phyloP scores from a whole-genome alignment of 2,797 vertebrate genomes.

The Bothrops alternatus region DNA sequence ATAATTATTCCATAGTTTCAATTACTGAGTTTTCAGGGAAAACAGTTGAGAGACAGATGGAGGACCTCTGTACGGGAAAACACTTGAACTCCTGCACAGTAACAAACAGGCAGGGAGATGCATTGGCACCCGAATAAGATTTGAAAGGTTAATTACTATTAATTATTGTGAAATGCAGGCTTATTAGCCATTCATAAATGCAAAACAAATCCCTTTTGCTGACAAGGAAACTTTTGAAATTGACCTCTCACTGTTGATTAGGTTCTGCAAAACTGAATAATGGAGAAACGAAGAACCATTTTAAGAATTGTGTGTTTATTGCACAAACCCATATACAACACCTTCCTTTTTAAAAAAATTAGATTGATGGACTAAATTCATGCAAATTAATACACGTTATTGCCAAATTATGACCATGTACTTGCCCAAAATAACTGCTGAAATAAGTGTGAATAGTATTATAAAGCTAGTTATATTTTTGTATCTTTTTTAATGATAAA shows the following conservation, averaged over 20 bases:
- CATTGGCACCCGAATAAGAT: slow-evolving; percentile 51
- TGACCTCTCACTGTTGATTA: slow-evolving; percentile 45
- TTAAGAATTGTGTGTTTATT: slow-evolving; percentile 6
- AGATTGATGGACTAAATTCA: neutral
- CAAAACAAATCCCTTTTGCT: slow-evolving; percentile 66
- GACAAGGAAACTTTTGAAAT: slow-evolving; percentile 63
- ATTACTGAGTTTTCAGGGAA: slow-evolving; percentile 26
- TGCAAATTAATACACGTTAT: neutral
- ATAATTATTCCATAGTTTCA: slow-evolving; percentile 18
- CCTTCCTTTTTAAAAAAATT: neutral
- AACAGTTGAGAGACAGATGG: slow-evolving; percentile 10
- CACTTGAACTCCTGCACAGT: slow-evolving; percentile 28
- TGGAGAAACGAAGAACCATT: slow-evolving; percentile 30
- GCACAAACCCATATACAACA: neutral
- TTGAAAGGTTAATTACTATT: slow-evolving; percentile 69
- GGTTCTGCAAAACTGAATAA: slow-evolving; percentile 34
- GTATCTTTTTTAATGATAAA: neutral
- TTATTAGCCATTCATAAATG: slow-evolving; percentile 68
- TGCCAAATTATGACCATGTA: neutral
- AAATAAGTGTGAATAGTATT: neutral
- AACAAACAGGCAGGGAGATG: slow-evolving; percentile 48
- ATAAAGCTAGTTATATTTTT: neutral
- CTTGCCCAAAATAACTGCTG: neutral
- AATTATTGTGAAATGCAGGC: slow-evolving; percentile 59
- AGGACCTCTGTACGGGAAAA: slow-evolving; percentile 39